Percentiles rank a stretch among this genome's conserved stretches.
Evolutionary conservation across 2,888 invertebrate species (phyloP).

Genomic region (Pyrrhosoma nymphula): DNA sequence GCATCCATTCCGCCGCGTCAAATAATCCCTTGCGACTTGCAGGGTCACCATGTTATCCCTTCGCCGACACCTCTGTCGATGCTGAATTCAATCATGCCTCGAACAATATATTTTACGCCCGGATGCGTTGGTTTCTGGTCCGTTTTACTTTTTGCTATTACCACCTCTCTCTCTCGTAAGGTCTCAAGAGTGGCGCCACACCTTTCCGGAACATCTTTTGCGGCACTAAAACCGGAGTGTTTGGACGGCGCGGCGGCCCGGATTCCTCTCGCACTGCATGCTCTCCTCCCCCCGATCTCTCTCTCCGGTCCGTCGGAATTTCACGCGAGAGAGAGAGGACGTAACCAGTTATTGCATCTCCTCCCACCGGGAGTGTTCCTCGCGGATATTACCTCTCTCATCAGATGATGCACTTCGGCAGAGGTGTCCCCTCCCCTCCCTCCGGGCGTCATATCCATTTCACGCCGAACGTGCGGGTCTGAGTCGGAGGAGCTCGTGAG

Average conservation of each 20-base stretch:
- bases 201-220: not conserved
- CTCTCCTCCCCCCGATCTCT: no score
- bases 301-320: not conserved
- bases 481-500: not conserved
- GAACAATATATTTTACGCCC: no score
- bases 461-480: not conserved
- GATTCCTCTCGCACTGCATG: not conserved
- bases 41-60: no score
- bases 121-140: no score
- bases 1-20: no score
- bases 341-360: slow-evolving; percentile 16
- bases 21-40: no score
- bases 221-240: not conserved
- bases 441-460: not conserved
- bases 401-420: not conserved
- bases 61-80: no score
- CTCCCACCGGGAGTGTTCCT: not conserved
- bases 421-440: not conserved
- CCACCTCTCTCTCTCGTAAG: not conserved
- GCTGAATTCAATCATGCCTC: no score
- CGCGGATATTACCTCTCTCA: not conserved
- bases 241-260: not conserved
- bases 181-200: not conserved
- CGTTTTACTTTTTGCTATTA: not conserved
- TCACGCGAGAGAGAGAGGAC: not conserved